A percentile compares a stretch with the other conserved stretches of the same genome.
Conservation (phyloP, 53 echinoderm and acorn worm genomes). For the Mesocentrotus franciscanus region DNA sequence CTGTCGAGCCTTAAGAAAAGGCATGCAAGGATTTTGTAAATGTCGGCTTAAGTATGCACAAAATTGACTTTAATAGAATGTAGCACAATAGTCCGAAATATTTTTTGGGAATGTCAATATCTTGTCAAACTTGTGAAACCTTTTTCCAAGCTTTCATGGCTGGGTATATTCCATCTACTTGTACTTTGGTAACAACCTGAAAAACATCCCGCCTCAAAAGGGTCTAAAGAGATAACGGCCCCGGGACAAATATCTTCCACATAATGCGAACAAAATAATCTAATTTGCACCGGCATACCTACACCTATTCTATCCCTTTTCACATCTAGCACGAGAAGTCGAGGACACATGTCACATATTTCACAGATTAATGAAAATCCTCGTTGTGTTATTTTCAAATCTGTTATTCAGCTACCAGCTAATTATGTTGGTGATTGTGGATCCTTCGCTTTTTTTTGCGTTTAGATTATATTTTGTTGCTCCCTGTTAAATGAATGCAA, state of each 20-base stretch:
- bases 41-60: not conserved
- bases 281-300: conserved; percentile 45
- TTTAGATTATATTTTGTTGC: not conserved
- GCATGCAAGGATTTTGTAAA: not conserved
- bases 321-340: not conserved
- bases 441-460: not conserved
- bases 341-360: conserved; percentile 18
- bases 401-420: not conserved
- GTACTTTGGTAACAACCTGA: not conserved
- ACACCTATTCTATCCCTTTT: not conserved
- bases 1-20: too few species aligned
- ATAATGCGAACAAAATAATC: conserved; percentile 55
- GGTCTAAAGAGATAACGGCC: conserved; percentile 21
- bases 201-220: not conserved
- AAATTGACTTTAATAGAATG: too few species aligned
- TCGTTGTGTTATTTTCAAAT: not conserved
- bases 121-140: not conserved
- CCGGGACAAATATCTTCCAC: conserved; percentile 40
- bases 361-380: conserved; percentile 22
- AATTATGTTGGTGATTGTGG: conserved; percentile 21
- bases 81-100: not conserved
- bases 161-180: not conserved
- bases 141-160: too few species aligned
- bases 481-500: not conserved
- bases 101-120: not conserved